Base-by-base conservation (phyloP, 2,888 invertebrate genomes). In the Incurvaria masculella region DNA sequence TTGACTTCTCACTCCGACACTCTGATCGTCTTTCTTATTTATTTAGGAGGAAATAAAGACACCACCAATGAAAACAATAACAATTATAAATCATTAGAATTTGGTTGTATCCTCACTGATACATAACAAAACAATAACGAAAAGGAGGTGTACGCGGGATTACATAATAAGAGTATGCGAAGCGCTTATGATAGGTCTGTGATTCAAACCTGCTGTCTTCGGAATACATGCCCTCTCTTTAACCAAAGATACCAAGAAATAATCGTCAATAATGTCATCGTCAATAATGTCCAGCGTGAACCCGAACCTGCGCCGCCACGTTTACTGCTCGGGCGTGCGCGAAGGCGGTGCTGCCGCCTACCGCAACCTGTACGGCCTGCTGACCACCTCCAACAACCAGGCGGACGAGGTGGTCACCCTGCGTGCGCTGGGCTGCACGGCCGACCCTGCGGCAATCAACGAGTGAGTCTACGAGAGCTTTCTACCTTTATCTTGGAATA, bases 311-410 rank as follows among this genome's bases (percentile, higher is more conserved):
- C 79, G 84, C 53, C 66, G 79, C 0, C 74, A 81, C 10, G 83
- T 85, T 1, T 86, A 85, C 62, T 88, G 88, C 61, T 67, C 75
- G 11, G 88, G 82, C n/a, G 69, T 88, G 0, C 70, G 68, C 6
- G 58, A 79, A 16, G 87, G 88, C 2, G 74, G 69, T 1, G 64
- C 70, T n/a, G 65, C 65, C 0, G 86, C 85, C 49, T 89, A 86
- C 86, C 62, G 74, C 18, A 82, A 79, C 62, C 65, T 85, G n/a
- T 54, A 63, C 46, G 53, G 62, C 8, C 61, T 67, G 1, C 57
- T 63, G n/a, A 50, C 53, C 1, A 49, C 26, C 6, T 69, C 70
- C 17, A 75, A 78, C 56, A 78, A 78, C 52, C 73, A 72, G 49
- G 73, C 65, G 1, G 80, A 80, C 51, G 63, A 73, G 45, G 56